Conservation (phyloP, 2,113 vertebrate genomes). For the Dipodomys stephensi region DNA sequence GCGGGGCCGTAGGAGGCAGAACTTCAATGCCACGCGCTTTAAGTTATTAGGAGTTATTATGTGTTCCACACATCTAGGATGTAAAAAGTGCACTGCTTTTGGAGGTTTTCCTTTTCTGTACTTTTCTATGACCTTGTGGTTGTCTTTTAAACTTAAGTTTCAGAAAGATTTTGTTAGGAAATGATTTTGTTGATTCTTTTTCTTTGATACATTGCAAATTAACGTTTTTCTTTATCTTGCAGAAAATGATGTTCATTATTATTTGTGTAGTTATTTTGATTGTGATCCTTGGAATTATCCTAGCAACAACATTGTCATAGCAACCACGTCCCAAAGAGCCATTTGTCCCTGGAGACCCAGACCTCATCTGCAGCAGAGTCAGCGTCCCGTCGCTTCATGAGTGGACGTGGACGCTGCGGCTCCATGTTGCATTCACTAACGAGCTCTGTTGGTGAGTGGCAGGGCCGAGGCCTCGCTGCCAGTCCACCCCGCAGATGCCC, state of each 20-base stretch:
- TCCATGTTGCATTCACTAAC: neutral
- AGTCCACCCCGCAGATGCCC: neutral
- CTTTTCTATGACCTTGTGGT: neutral
- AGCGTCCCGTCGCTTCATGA: neutral
- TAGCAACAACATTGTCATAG: slow-evolving; percentile 88
- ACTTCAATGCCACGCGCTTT: no score
- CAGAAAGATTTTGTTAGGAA: neutral
- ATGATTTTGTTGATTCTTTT: neutral
- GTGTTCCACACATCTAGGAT: no score
- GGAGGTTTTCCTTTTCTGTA: neutral
- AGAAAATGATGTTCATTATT: slow-evolving; percentile 92
- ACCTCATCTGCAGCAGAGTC: slow-evolving; percentile 42
- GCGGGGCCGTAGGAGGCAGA: no score
- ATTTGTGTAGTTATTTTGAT: slow-evolving; percentile 88
- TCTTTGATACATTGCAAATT: slow-evolving; percentile 44
- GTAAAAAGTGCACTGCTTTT: neutral
- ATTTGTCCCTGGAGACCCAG: slow-evolving; percentile 62
- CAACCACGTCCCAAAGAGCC: slow-evolving; percentile 73
- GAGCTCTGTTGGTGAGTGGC: neutral
- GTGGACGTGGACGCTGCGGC: neutral
- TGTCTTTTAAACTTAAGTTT: neutral
- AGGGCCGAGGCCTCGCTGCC: neutral
- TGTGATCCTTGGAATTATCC: slow-evolving; percentile 91
- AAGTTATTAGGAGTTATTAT: no score
- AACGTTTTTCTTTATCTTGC: slow-evolving; percentile 81